These are phyloP conservation scores for Clusia tigrina DNA, from an alignment of 2,888 invertebrate genomes.

Conservation along the genomic window DNA sequence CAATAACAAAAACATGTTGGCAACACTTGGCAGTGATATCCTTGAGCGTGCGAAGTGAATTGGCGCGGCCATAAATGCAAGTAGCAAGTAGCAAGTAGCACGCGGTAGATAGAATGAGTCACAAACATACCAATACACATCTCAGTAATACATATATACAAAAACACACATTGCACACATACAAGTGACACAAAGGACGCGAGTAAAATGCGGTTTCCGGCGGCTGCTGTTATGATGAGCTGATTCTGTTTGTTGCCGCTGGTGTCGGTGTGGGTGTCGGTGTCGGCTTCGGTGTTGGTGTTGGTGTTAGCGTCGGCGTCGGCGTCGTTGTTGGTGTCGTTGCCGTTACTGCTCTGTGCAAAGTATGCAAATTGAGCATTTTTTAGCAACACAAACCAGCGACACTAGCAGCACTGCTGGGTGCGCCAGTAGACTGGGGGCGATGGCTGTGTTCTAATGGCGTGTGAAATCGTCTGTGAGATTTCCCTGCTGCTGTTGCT, in stretches of 20 bases:
- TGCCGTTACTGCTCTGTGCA: background rate
- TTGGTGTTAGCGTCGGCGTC: no score
- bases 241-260: no score
- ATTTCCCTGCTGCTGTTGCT: background rate
- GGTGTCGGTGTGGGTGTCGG: no score
- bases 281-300: background rate
- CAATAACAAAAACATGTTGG: background rate
- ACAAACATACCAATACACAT: background rate
- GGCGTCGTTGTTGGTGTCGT: background rate
- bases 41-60: background rate
- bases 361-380: constrained; percentile 3
- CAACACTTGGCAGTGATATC: background rate
- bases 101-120: background rate
- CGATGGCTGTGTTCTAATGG: constrained; percentile 1
- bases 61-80: background rate
- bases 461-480: constrained; percentile 6
- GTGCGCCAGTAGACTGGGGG: background rate
- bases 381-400: background rate
- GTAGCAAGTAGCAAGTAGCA: background rate
- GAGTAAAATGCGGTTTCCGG: background rate
- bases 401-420: background rate
- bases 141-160: background rate
- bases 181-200: background rate
- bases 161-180: background rate
- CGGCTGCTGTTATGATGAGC: constrained; percentile 15